Conservation (phyloP, 2,888 invertebrate genomes). For the Hybos culiciformis region DNA sequence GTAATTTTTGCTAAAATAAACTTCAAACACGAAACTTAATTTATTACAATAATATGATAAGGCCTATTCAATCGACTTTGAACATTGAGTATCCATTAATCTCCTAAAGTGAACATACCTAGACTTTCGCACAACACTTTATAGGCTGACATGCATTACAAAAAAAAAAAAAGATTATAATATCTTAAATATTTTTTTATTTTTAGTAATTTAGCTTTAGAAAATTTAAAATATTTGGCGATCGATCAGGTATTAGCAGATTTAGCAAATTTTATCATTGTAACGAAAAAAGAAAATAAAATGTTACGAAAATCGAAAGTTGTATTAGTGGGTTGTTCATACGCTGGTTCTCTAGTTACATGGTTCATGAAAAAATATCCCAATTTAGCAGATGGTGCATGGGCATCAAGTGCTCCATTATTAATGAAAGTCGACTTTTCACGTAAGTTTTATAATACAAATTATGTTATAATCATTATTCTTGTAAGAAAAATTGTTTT, state of each 20-base stretch:
- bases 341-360: constrained; percentile 47
- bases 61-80: too few species aligned
- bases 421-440: constrained; percentile 43
- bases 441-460: constrained; percentile 13
- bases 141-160: too few species aligned
- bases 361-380: constrained; percentile 49
- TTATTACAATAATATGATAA: too few species aligned
- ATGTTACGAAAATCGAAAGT: too few species aligned
- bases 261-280: constrained; percentile 43
- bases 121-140: too few species aligned
- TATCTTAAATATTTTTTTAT: too few species aligned
- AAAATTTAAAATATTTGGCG: constrained; percentile 43
- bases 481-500: neutral
- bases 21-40: too few species aligned
- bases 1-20: too few species aligned
- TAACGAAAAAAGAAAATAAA: constrained; percentile 29
- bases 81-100: too few species aligned
- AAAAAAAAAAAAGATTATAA: too few species aligned
- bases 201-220: constrained; percentile 39
- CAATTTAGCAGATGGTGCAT: constrained; percentile 40
- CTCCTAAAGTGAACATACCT: too few species aligned
- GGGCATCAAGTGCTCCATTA: constrained; percentile 50
- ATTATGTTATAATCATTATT: neutral
- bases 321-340: constrained; percentile 47
- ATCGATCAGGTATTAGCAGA: constrained; percentile 51